These are phyloP conservation scores for Cheirogaleus major DNA, from an alignment of 2,797 vertebrate species.

Conservation along the genomic window DNA sequence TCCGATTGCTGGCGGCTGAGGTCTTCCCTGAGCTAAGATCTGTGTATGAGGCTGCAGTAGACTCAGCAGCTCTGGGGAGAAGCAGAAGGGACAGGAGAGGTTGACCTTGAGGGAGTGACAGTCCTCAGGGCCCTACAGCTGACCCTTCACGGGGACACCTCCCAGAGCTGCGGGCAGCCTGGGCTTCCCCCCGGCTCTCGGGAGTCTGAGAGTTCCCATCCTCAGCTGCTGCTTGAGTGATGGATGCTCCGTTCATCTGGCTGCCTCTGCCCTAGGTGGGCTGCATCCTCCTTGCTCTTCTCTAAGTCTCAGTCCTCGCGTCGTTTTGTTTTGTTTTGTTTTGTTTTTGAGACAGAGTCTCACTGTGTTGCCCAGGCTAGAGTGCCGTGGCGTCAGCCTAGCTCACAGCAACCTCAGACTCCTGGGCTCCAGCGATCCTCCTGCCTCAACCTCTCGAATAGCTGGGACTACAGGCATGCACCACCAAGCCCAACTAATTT, in stretches of 20 bases:
- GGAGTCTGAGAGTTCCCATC: rapidly evolving
- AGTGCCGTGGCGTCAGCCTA: too few relatives aligned
- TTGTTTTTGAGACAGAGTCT: too few relatives aligned
- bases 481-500: too few relatives aligned
- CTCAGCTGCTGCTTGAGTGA: not conserved
- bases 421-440: too few relatives aligned
- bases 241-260: not conserved
- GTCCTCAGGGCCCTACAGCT: not conserved
- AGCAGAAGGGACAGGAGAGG: not conserved
- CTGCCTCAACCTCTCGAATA: too few relatives aligned
- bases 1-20: not conserved
- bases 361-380: too few relatives aligned
- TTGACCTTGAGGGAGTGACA: not conserved
- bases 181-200: not conserved
- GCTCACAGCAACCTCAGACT: too few relatives aligned
- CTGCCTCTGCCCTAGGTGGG: not conserved
- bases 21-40: too few relatives aligned
- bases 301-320: not conserved
- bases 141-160: rapidly evolving
- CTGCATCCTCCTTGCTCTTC: not conserved
- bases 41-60: not conserved
- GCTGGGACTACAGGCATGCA: too few relatives aligned
- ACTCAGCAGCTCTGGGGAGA: too few relatives aligned
- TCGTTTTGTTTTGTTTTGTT: too few relatives aligned
- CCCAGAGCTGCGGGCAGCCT: not conserved